Conservation (phyloP, 2,113 vertebrate genomes). For the Nematolebias whitei region DNA sequence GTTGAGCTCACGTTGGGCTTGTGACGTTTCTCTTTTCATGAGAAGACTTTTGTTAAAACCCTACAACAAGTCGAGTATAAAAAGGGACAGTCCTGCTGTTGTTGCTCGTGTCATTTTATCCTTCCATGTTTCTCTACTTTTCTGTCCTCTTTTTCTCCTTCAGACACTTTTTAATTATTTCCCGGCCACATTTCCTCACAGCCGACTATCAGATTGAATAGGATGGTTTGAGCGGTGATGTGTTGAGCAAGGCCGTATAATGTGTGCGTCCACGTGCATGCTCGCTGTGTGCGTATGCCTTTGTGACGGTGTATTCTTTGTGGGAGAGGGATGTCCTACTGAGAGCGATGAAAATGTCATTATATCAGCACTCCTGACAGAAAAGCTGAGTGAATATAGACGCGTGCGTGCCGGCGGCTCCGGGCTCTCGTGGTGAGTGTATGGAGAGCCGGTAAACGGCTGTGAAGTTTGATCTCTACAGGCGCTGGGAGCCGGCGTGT, state of each 20-base stretch:
- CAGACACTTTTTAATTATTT: slow-evolving; percentile 63
- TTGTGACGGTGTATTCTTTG: background rate
- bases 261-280: slow-evolving; percentile 22
- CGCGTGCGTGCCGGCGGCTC: slow-evolving; percentile 39
- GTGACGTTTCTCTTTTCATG: slow-evolving; percentile 6
- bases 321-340: slow-evolving; percentile 22
- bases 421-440: slow-evolving; percentile 17
- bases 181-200: slow-evolving; percentile 44
- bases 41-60: too few relatives aligned
- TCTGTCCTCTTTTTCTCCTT: slow-evolving; percentile 55
- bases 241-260: slow-evolving; percentile 13
- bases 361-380: slow-evolving; percentile 61
- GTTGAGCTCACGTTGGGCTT: background rate
- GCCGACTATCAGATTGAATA: slow-evolving; percentile 60
- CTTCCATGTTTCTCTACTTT: slow-evolving; percentile 3
- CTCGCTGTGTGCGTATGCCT: too few relatives aligned
- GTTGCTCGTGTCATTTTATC: slow-evolving; percentile 31
- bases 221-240: slow-evolving; percentile 49
- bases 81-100: slow-evolving; percentile 4
- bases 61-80: too few relatives aligned
- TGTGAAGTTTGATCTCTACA: slow-evolving; percentile 46
- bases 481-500: slow-evolving; percentile 25
- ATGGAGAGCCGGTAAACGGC: slow-evolving; percentile 17
- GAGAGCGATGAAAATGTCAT: slow-evolving; percentile 65
- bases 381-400: slow-evolving; percentile 57